These are phyloP conservation scores for Acutogordius australiensis DNA, from an alignment of 2,888 invertebrate species.

Conservation along the genomic window DNA sequence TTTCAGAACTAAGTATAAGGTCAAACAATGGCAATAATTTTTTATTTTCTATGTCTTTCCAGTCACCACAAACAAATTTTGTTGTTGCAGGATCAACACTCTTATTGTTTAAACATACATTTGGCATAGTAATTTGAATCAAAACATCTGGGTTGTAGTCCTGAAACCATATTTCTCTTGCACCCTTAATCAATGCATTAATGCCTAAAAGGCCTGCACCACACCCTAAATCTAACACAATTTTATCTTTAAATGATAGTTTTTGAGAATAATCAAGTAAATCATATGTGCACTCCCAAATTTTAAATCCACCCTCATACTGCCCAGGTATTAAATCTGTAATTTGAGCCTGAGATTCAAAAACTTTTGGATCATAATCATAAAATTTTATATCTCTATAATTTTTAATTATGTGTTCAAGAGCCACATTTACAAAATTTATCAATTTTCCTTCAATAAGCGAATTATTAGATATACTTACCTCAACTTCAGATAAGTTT, in stretches of 20 bases:
- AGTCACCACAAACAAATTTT: constrained; percentile 38
- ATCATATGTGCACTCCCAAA: constrained; percentile 76
- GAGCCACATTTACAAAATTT: too few species aligned
- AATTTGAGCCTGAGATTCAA: background rate
- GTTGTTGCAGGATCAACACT: background rate
- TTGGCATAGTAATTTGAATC: constrained; percentile 46
- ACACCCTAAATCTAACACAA: constrained; percentile 40
- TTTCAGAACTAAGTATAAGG: constrained; percentile 60
- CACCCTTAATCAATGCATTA: constrained; percentile 36
- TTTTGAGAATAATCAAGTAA: constrained; percentile 35
- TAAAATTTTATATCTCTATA: too few species aligned
- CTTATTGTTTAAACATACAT: constrained; percentile 36
- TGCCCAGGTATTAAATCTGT: background rate
- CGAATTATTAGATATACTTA: too few species aligned
- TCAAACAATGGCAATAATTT: constrained; percentile 32
- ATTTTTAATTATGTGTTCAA: too few species aligned
- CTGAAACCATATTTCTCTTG: constrained; percentile 45
- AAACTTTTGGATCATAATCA: too few species aligned
- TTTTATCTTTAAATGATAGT: constrained; percentile 16
- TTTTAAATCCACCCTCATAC: constrained; percentile 51
- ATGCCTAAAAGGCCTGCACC: constrained; percentile 67
- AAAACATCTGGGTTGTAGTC: constrained; percentile 76
- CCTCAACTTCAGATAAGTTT: too few species aligned
- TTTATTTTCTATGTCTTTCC: constrained; percentile 28
- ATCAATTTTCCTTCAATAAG: too few species aligned